Conservation (phyloP, 2,113 vertebrate species). For the Corythoichthys haematopterus region DNA sequence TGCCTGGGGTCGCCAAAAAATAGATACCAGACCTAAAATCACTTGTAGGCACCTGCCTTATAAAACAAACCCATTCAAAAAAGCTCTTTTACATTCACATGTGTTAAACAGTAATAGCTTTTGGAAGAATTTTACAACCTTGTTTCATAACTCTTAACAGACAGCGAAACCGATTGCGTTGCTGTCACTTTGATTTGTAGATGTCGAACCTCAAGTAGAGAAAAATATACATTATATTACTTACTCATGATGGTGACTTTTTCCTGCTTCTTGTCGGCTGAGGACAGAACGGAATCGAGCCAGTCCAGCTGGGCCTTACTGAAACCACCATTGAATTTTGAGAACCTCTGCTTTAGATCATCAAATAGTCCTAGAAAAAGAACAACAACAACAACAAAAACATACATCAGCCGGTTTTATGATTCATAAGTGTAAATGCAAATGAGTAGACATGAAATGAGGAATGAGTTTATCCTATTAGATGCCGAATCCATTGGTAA, state of each 20-base stretch:
- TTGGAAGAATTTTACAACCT: not conserved
- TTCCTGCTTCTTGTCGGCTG: conserved; percentile 79
- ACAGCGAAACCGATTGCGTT: not conserved
- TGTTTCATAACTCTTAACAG: not conserved
- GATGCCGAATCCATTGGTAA: too few species aligned
- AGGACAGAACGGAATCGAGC: conserved; percentile 78
- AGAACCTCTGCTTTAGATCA: conserved; percentile 64
- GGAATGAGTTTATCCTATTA: too few species aligned
- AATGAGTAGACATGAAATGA: too few species aligned
- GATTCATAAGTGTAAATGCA: too few species aligned
- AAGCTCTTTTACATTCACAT: too few species aligned
- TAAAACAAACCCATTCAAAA: too few species aligned
- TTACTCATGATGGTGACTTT: conserved; percentile 84
- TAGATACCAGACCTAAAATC: too few species aligned
- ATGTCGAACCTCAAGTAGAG: not conserved
- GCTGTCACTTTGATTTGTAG: not conserved
- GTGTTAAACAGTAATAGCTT: not conserved
- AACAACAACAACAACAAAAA: not conserved
- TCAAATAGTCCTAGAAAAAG: conserved; percentile 19
- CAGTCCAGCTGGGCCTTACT: conserved; percentile 84
- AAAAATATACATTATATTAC: conserved; percentile 44
- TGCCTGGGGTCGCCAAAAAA: too few species aligned
- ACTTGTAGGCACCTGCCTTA: too few species aligned
- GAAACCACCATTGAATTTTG: conserved; percentile 90
- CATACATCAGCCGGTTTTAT: not conserved